Percentiles rank a stretch among this genome's conserved stretches.
Evolutionary conservation across 2,888 invertebrate genomes (phyloP).

Genomic region (Agapetus fuscipes): DNA sequence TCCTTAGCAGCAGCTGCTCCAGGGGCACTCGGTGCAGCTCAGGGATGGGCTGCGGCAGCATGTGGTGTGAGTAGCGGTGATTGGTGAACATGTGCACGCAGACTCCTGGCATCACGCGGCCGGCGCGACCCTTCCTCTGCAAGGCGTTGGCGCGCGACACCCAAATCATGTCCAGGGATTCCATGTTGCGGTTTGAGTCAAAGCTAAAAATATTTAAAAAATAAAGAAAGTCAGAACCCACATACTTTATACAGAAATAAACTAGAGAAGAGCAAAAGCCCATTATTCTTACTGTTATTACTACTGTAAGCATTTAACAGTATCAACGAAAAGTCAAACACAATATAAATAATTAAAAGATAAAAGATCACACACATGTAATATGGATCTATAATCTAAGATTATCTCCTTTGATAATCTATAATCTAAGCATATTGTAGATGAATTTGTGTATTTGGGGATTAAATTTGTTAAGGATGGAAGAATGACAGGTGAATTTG

Average conservation of each 20-base stretch:
- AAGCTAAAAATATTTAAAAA: slow-evolving; percentile 42
- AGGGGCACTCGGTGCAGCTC: slow-evolving; percentile 86
- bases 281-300: too few relatives aligned
- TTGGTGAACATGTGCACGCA: slow-evolving; percentile 80
- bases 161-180: slow-evolving; percentile 80
- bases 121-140: slow-evolving; percentile 85
- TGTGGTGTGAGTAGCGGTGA: slow-evolving; percentile 54
- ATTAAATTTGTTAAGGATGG: too few relatives aligned
- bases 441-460: too few relatives aligned
- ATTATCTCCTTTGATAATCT: too few relatives aligned
- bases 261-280: too few relatives aligned
- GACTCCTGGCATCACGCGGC: slow-evolving; percentile 81
- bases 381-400: too few relatives aligned
- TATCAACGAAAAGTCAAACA: too few relatives aligned
- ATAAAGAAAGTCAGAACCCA: not conserved
- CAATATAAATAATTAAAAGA: too few relatives aligned
- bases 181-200: slow-evolving; percentile 77
- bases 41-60: slow-evolving; percentile 69
- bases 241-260: not conserved
- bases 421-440: too few relatives aligned
- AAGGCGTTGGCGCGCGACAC: slow-evolving; percentile 84
- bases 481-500: too few relatives aligned
- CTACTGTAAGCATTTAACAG: too few relatives aligned
- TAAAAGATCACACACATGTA: too few relatives aligned
- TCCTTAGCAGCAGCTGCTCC: slow-evolving; percentile 68